These are phyloP conservation scores for Lysandra coridon DNA, from an alignment of 2,888 invertebrate species.

Conservation along the genomic window DNA sequence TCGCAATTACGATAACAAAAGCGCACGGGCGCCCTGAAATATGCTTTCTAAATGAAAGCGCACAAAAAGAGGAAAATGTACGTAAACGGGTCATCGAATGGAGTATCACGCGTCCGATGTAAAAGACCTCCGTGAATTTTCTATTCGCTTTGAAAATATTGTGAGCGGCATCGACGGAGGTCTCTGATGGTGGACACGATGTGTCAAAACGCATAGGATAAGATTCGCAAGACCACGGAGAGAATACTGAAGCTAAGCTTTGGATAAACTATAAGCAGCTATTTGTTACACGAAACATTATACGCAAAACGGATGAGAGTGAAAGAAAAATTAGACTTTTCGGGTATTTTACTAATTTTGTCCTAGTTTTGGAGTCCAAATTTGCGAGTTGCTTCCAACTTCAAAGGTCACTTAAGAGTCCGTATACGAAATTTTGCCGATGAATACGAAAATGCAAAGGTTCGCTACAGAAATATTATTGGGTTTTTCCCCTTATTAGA, in stretches of 20 bases:
- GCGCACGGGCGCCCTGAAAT: constrained; percentile 50
- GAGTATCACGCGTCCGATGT: constrained; percentile 51
- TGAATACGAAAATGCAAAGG: no score
- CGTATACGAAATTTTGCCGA: no score
- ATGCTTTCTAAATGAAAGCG: constrained; percentile 52
- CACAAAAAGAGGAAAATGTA: constrained; percentile 55
- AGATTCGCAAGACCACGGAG: constrained; percentile 42
- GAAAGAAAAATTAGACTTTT: no score
- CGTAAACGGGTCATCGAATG: constrained; percentile 66
- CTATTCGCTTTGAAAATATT: constrained; percentile 40
- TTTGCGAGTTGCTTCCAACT: no score
- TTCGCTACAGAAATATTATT: no score
- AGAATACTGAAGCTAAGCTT: background rate
- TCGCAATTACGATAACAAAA: constrained; percentile 55
- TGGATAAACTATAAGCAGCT: no score
- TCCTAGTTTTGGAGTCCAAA: no score
- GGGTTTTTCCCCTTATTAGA: no score
- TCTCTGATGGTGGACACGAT: constrained; percentile 38
- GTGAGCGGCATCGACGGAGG: constrained; percentile 41
- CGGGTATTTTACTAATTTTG: no score
- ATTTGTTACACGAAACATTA: no score
- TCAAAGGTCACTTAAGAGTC: no score
- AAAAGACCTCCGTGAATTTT: constrained; percentile 44
- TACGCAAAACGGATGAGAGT: no score
- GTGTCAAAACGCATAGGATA: constrained; percentile 49